phyloP scores from a whole-genome alignment of 2,113 vertebrate species.

The Lichenostomus cassidix region DNA sequence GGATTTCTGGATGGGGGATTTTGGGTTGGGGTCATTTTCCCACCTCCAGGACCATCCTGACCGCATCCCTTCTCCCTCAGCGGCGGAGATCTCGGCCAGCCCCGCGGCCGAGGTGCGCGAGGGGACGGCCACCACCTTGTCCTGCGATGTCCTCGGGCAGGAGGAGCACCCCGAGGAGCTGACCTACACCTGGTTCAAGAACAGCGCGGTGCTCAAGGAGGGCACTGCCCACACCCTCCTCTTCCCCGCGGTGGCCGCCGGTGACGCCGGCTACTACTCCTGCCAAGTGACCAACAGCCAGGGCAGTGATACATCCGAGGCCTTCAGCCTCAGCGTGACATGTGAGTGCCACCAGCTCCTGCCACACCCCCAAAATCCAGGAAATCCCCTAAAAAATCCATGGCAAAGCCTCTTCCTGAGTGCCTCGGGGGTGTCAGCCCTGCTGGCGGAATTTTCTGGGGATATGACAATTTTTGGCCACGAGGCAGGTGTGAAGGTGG shows the following conservation, averaged over 20 bases:
- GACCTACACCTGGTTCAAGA: conserved; percentile 74
- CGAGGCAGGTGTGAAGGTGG: fast-evolving
- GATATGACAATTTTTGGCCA: fast-evolving
- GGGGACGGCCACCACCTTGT: conserved; percentile 58
- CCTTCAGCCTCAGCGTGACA: conserved; percentile 38
- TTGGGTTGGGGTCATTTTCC: background rate
- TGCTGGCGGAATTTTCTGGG: background rate
- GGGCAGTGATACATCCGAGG: conserved; percentile 35
- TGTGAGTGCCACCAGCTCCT: conserved; percentile 47
- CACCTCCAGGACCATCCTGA: fast-evolving
- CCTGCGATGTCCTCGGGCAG: conserved; percentile 50
- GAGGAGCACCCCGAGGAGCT: background rate
- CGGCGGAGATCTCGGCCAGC: conserved; percentile 41
- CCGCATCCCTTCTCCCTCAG: background rate
- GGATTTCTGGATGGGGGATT: fast-evolving
- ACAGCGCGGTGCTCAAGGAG: conserved; percentile 43
- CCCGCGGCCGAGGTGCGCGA: conserved; percentile 43
- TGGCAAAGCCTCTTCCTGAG: background rate
- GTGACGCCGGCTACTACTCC: conserved; percentile 59
- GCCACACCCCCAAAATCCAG: fast-evolving
- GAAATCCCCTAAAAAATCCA: background rate
- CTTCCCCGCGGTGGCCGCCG: background rate
- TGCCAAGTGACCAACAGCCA: conserved; percentile 62
- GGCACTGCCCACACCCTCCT: background rate
- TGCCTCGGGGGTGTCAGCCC: fast-evolving